Base-by-base conservation (phyloP, 1,140 invertebrate species). In the Patella vulgata region DNA sequence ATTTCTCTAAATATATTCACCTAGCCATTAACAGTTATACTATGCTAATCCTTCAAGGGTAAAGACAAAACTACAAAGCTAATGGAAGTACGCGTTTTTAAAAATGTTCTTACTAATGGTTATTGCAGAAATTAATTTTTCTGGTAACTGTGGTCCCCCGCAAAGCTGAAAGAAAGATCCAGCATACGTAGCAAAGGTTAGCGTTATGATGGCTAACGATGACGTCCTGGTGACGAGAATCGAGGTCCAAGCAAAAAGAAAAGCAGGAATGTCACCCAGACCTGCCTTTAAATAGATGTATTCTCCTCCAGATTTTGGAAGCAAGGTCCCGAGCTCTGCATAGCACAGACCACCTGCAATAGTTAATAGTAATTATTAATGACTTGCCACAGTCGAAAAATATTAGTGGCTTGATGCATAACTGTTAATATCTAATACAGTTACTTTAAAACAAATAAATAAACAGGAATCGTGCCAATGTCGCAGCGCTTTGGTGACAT, bases 151-250 rank as follows among this genome's bases (percentile, higher is more conserved):
- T 0, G 79, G 75, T 9, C 54, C 58, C 21, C 74, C 75, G 54
- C 79, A 81, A 36, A 52, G 51, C 14, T 73, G 67, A 48, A 78
- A 75, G 25, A 75, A 67, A 21, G 66, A 50, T 1, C 31, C 52
- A 5, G 73, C 51, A 47, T 81, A 81, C 28, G 77, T 67, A 0
- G 73, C 67, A 48, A 77, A 78, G 3, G 75, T 73, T 25, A 82
- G 54, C n/a, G 60, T 66, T 11, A 78, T 76, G 21, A 81, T 73
- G 14, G 78, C 75, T 9, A 81, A 50, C 94, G 63, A 67, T 1
- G 73, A 77, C 6, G 96, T 94, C 59, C 94, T 85, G 47, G 98
- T 95, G 68, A 81, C 63, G 11, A 78, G 72, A 17, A 80, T 62
- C 5, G 67, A 62, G 8, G 60, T 68, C 70, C 70, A 74, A 17